A percentile compares a stretch with the other conserved stretches of the same genome.
Conservation (phyloP, 1,140 invertebrate species). For the Eulimnadia texana region DNA sequence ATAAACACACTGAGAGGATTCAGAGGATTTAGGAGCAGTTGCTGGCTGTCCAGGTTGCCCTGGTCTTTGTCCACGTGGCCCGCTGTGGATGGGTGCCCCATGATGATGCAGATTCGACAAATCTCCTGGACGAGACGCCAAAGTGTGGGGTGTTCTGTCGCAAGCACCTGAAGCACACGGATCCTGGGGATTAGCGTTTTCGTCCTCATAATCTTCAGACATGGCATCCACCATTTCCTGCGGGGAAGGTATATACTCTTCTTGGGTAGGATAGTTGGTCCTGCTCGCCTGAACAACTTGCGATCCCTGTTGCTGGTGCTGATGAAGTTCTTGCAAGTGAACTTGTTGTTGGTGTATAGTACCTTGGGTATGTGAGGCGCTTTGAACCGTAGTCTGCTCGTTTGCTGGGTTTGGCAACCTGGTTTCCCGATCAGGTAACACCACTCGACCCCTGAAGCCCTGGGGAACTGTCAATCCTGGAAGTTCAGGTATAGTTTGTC, state of each 20-base stretch:
- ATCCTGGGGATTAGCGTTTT: too few species aligned
- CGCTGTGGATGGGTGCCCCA: background rate
- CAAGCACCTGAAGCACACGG: too few species aligned
- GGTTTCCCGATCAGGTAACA: background rate
- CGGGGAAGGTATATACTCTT: background rate
- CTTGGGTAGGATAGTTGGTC: background rate
- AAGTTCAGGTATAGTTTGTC: too few species aligned
- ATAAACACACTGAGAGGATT: background rate
- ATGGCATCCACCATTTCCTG: background rate
- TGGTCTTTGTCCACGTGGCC: background rate
- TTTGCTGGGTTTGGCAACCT: background rate
- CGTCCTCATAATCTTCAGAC: background rate
- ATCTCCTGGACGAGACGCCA: too few species aligned
- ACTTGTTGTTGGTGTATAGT: background rate
- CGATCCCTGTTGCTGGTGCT: background rate
- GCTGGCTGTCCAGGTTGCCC: background rate
- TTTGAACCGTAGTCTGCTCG: background rate
- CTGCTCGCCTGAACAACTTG: background rate
- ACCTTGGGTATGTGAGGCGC: background rate
- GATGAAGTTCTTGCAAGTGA: background rate
- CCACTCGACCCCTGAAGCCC: too few species aligned
- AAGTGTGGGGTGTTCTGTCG: too few species aligned
- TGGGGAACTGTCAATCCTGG: too few species aligned
- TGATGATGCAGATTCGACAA: background rate
- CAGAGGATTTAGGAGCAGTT: background rate